phyloP scores from a whole-genome alignment of 1,140 invertebrate species.

The Zaprionus ornatus region DNA sequence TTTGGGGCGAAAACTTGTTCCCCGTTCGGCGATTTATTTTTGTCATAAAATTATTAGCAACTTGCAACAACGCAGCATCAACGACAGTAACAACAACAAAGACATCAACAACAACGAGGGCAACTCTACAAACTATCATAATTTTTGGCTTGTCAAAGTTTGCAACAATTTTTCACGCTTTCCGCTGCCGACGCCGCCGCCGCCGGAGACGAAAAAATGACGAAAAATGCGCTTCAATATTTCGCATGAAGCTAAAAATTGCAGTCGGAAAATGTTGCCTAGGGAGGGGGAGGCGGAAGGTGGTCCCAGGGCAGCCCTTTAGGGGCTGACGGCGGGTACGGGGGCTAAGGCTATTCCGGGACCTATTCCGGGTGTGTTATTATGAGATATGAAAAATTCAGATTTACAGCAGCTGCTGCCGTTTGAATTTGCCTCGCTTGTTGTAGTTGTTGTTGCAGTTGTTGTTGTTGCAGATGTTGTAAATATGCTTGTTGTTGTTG shows the following conservation, averaged over 20 bases:
- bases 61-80: constrained; percentile 19
- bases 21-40: constrained; percentile 60
- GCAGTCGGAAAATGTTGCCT: constrained; percentile 13
- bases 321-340: neutral
- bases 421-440: neutral
- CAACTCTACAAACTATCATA: constrained; percentile 59
- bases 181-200: constrained; percentile 42
- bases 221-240: constrained; percentile 68
- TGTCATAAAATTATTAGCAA: constrained; percentile 69
- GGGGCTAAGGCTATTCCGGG: neutral
- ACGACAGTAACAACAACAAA: constrained; percentile 18
- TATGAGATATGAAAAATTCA: constrained; percentile 44
- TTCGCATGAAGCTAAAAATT: constrained; percentile 47
- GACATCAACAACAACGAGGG: constrained; percentile 41
- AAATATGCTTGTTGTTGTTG: neutral
- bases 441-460: neutral
- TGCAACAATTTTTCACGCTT: constrained; percentile 77
- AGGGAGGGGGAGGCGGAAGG: neutral
- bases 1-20: constrained; percentile 39
- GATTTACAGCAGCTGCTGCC: constrained; percentile 49
- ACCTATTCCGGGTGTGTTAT: constrained; percentile 15
- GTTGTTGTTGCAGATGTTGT: neutral
- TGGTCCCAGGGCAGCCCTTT: neutral
- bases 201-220: constrained; percentile 7
- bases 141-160: constrained; percentile 74